Evolutionary conservation across 1,140 invertebrate genomes (phyloP), one percentile per base, ranked within the genome.

Genomic region (Lepidurus apus): DNA sequence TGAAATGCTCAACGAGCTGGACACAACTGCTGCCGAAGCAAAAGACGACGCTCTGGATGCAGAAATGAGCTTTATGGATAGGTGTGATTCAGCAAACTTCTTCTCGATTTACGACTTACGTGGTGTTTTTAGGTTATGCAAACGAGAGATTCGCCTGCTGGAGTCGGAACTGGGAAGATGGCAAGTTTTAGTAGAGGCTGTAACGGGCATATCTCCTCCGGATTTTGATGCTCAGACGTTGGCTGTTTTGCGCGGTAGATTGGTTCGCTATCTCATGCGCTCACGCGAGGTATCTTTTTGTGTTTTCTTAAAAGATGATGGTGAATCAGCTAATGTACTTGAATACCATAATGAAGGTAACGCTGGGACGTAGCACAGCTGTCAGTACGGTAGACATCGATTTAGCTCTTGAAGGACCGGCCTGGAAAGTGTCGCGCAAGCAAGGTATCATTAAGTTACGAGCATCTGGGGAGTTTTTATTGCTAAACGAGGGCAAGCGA

Each of bases 381-480:
- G 94, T 97, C 83, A 92, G 94, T 80, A 89, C 87, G 53, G 95
- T 99, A 21, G 97, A 99, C 86, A 95, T 98, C 21, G 96, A 99
- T 86, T 87, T 99, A 26, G 91, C 92, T 1, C 86, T 98, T 7
- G 97, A 99, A 87, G 97, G 96, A 1, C 91, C 94, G 42, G 90
- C 93, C 0, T 90, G 90, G 82, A 95, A 95, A 87, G 91, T 96
- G 42, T 96, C 94, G 0, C 87, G 94, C 53, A 87, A 91, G 79
- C 95, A 97, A 86, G 95, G 92, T 11, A 93, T 95, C 1, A 96
- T 97, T 79, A 92, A 95, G 76, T 87, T 98, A 74, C 87, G 93
- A 78, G 95, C 94, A 84, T 96, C 92, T 82, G 96, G 96, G 0
- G 96, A 98, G 83, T 98, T 98, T 85, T 93, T 95, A 82, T 88